Base-by-base conservation (phyloP, 1,140 invertebrate species). In the Solenopsis invicta region DNA sequence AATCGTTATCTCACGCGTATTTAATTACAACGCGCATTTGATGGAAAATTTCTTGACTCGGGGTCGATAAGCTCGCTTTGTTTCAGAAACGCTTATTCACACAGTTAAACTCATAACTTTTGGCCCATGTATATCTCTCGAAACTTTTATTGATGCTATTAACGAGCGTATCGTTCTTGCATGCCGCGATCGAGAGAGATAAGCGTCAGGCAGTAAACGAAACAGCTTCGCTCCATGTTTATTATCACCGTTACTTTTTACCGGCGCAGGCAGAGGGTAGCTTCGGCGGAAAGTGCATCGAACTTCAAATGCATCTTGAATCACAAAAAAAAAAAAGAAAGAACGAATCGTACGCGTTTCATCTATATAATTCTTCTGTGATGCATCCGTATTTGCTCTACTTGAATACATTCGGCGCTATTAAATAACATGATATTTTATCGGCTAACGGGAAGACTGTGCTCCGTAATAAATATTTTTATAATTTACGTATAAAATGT, bases 261-360 rank as follows among this genome's bases (percentile, higher is more conserved):
- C 6, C 16, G 69, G 69, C 71, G 84, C 87, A 50, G 81, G 54
- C 89, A 88, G 85, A 88, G n/a, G 87, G 12, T 88, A 90, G 64
- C 12, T 72, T 59, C 18, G 6, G 37, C 13, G n/a, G n/a, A 24
- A 59, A 37, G 41, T 64, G 9, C 54, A 84, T 61, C 24, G 37
- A 84, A 50, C 67, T 21, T 56, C 45, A 48, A 84, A 37, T 61
- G 62, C 48, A 8, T 48, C 37, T 84, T 21, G 41, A 84, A 9
- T 4, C 9, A 74, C 52, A 74, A 72, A 50, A 66, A 62, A 45
- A 61, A 67, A 50, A 66, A 62, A 45, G 24, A 67, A 2, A 29
- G 29, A 29, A 52, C 34, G 41, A 67, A 24, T 50, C 9, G 24
- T 24, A 34, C 21, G 52, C 59, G 0, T 48, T 29, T 16, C 21